Percentiles rank a stretch among this genome's conserved stretches.
Conservation (phyloP, 2,113 vertebrate genomes). For the Ptychochromis oligacanthus region DNA sequence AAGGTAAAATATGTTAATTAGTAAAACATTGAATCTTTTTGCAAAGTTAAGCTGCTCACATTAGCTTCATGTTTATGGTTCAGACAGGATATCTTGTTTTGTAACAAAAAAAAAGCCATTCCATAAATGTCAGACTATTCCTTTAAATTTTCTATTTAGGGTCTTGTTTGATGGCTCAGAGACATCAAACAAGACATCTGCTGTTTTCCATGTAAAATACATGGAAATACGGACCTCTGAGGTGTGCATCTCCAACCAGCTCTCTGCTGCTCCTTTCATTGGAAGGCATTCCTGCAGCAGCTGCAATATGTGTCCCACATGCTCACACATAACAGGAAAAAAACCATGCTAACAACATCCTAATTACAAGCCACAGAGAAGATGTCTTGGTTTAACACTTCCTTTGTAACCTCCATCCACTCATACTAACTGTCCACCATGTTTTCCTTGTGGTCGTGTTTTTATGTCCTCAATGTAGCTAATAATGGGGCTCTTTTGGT, state of each 20-base stretch:
- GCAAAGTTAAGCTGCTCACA: not conserved
- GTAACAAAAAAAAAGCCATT: not conserved
- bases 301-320: conserved; percentile 71
- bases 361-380: conserved; percentile 70
- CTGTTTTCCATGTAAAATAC: conserved; percentile 2
- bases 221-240: not conserved
- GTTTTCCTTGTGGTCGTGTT: conserved; percentile 59
- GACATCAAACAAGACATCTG: too few relatives aligned
- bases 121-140: not conserved
- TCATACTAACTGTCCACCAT: conserved; percentile 56
- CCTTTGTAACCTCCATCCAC: conserved; percentile 64
- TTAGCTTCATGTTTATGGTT: not conserved
- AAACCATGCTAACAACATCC: conserved; percentile 64
- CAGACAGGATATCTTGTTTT: not conserved
- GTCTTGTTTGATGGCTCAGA: too few relatives aligned
- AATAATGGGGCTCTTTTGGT: conserved; percentile 45
- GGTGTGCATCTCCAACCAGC: not conserved
- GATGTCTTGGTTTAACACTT: conserved; percentile 66
- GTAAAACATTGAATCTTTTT: not conserved
- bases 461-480: conserved; percentile 63
- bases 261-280: conserved; percentile 56
- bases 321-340: conserved; percentile 50
- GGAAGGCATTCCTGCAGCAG: conserved; percentile 52
- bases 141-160: not conserved
- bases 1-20: not conserved